Conservation (phyloP, 2,888 invertebrate species). For the Fabriciana adippe region DNA sequence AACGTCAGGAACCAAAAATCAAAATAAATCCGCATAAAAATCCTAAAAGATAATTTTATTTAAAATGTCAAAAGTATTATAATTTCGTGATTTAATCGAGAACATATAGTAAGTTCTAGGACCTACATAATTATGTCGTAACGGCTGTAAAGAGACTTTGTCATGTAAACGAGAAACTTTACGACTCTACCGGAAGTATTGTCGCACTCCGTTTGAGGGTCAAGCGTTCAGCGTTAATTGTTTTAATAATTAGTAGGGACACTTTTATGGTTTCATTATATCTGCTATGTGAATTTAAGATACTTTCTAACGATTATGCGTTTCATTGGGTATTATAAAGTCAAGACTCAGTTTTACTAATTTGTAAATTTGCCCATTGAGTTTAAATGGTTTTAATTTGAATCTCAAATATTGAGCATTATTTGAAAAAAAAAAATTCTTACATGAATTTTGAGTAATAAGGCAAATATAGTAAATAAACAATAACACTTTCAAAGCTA, state of each 20-base stretch:
- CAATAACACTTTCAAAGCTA: too few relatives aligned
- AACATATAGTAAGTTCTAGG: constrained; percentile 44
- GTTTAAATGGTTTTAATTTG: too few relatives aligned
- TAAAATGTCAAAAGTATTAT: too few relatives aligned
- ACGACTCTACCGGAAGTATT: constrained; percentile 47
- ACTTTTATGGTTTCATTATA: constrained; percentile 18
- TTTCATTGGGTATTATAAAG: constrained; percentile 12
- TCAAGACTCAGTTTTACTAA: background rate
- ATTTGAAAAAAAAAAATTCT: too few relatives aligned
- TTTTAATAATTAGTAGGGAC: constrained; percentile 44
- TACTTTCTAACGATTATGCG: constrained; percentile 10
- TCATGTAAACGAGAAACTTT: constrained; percentile 70
- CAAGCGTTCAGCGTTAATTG: constrained; percentile 43
- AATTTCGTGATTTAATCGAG: background rate
- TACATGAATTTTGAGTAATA: too few relatives aligned
- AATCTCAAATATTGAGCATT: too few relatives aligned
- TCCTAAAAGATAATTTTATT: too few relatives aligned
- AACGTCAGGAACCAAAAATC: too few relatives aligned
- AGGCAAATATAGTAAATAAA: too few relatives aligned
- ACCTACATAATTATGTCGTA: constrained; percentile 59
- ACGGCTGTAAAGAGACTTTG: constrained; percentile 61
- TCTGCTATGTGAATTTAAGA: constrained; percentile 24
- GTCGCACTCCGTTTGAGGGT: constrained; percentile 46
- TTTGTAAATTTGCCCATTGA: background rate
- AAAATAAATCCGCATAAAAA: too few relatives aligned